Base-by-base conservation (phyloP, 2,888 invertebrate species). In the Abrostola triplasia region DNA sequence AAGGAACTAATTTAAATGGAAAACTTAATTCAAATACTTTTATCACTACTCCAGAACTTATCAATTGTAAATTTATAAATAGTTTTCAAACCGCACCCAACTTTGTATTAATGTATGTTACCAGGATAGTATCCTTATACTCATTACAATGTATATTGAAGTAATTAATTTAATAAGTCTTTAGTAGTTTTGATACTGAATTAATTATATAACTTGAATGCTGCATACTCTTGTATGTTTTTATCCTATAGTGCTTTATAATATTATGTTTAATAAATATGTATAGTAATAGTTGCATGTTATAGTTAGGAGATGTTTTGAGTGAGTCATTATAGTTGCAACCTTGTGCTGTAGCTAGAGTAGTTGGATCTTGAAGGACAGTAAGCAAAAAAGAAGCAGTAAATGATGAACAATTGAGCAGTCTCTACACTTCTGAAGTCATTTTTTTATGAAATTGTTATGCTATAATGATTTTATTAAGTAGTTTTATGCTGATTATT, bases 111-210 rank as follows among this genome's bases (percentile, higher is more conserved):
- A 24, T 24, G 24, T 13, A 41, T 54, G 12, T 51, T 72, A 49
- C 47, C 51, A 59, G 35, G 37, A 48, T 13, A 40, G 12, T 5
- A 47, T 36, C 10, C 7, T 35, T 62, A 47, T 5, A 37, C 9
- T 12, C 5, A 38, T 42, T 44, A 4, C 13, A 10, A 49, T 40
- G n/a, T 40, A 9, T 59, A 56, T 12, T 40, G 57, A 8, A 38
- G 35, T n/a, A 38, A 53, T 69, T 42, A 64, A 47, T 41, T 24
- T 4, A 9, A 24, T 24, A 64, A 56, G 52, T 56, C 5, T 44
- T 40, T 62, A 53, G 59, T 52, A 40, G 54, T 44, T 42, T 55
- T 44, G 40, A 49, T 63, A 62, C 56, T 71, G 41, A 53, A 59
- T 69, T 73, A 44, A 38, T 35, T 11, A 44, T 2, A 73, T 55